Conservation (phyloP, 2,797 vertebrate genomes). For the Lates japonicus region DNA sequence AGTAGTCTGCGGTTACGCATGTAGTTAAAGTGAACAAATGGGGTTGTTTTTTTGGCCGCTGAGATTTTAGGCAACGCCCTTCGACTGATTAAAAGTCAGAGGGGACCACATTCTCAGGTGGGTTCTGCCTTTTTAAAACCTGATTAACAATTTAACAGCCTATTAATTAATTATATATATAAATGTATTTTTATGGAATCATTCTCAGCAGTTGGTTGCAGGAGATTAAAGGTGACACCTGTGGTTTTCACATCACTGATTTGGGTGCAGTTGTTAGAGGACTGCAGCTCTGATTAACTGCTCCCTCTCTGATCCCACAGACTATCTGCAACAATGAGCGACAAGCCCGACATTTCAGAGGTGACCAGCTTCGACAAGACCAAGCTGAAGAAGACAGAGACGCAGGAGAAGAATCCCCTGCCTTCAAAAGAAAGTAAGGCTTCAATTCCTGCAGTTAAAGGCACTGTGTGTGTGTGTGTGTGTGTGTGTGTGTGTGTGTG, state of each 20-base stretch:
- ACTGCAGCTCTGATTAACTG: background rate
- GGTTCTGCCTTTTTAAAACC: background rate
- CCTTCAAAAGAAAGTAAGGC: constrained; percentile 95
- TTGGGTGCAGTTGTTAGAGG: background rate
- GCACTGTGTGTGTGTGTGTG: background rate
- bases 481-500: constrained; percentile 12
- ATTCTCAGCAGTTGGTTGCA: background rate
- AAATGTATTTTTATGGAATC: background rate
- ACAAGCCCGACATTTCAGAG: constrained; percentile 86
- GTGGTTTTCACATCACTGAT: background rate
- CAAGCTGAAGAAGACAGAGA: constrained; percentile 89
- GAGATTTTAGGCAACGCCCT: constrained; percentile 78
- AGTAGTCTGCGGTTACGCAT: constrained; percentile 50
- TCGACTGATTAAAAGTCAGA: background rate
- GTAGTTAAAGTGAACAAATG: constrained; percentile 16
- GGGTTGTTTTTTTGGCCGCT: constrained; percentile 4
- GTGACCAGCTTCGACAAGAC: constrained; percentile 86
- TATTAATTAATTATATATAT: background rate
- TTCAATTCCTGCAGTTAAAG: background rate
- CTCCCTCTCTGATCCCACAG: constrained; percentile 40
- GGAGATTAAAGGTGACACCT: background rate
- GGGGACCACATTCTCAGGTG: constrained; percentile 3
- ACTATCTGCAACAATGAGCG: constrained; percentile 82
- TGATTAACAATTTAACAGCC: background rate
- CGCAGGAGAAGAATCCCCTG: constrained; percentile 92